phyloP scores from a whole-genome alignment of 2,113 vertebrate species.

The Picathartes gymnocephalus region DNA sequence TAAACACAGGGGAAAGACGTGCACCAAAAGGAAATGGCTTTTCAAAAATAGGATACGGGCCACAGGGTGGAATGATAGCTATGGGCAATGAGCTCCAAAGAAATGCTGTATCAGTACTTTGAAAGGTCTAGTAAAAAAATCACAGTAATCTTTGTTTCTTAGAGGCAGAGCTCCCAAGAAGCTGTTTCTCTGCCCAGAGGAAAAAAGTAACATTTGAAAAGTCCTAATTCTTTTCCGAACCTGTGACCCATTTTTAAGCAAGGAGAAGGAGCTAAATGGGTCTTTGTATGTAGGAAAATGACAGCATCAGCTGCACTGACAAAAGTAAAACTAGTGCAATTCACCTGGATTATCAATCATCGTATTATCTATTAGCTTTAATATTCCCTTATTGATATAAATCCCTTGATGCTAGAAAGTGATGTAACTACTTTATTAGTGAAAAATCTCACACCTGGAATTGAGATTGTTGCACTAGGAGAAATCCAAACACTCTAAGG shows the following conservation, averaged over 20 bases:
- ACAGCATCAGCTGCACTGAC: not conserved
- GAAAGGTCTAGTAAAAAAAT: not conserved
- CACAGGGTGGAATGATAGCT: not conserved
- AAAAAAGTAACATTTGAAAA: not conserved
- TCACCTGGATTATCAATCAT: not conserved
- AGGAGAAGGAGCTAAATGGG: not conserved
- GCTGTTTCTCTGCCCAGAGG: not conserved
- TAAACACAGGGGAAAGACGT: not conserved
- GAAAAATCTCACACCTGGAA: not conserved
- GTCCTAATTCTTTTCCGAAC: not conserved
- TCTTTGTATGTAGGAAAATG: not conserved
- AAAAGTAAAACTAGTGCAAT: not conserved
- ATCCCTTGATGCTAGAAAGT: not conserved
- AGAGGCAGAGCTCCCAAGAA: not conserved
- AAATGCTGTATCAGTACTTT: not conserved
- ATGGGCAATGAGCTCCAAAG: not conserved
- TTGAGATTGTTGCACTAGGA: not conserved
- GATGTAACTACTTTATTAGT: not conserved
- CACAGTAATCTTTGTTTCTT: not conserved
- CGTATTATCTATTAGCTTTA: not conserved
- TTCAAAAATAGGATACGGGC: constrained; percentile 4
- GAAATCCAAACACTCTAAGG: not conserved
- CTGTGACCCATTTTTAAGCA: not conserved
- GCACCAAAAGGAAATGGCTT: constrained; percentile 8
- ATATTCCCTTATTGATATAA: not conserved